phyloP scores from a whole-genome alignment of 2,797 vertebrate species.

The Poecilia velifera region DNA sequence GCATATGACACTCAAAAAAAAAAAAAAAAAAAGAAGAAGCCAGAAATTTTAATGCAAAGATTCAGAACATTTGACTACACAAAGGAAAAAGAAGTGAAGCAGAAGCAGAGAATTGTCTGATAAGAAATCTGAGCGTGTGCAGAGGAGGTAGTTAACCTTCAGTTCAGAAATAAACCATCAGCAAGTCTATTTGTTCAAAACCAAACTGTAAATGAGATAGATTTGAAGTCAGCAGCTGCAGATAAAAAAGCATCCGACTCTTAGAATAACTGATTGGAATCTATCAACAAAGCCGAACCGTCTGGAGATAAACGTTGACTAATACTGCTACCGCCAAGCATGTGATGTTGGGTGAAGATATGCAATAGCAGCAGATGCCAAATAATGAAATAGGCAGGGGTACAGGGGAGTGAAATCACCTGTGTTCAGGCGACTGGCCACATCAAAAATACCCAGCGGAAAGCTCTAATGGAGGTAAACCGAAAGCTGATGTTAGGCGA shows the following conservation, averaged over 20 bases:
- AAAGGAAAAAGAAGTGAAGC: constrained; percentile 28
- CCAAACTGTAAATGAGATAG: constrained; percentile 23
- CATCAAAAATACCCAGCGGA: constrained; percentile 12
- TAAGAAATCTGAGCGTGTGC: constrained; percentile 10
- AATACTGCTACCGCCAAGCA: constrained; percentile 12
- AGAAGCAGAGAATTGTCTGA: constrained; percentile 21
- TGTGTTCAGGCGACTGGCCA: constrained; percentile 7
- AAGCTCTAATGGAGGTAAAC: not conserved
- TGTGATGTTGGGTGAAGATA: constrained; percentile 8
- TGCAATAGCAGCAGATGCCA: not conserved
- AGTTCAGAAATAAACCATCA: constrained; percentile 53
- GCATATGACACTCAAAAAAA: constrained; percentile 7
- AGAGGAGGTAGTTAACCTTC: constrained; percentile 44
- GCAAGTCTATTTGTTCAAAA: constrained; percentile 47
- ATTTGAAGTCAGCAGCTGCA: constrained; percentile 23
- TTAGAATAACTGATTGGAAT: constrained; percentile 50
- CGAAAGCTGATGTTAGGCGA: constrained; percentile 1
- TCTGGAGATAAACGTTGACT: constrained; percentile 25
- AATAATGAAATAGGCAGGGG: constrained; percentile 4
- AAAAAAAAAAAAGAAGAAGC: not conserved
- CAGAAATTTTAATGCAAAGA: constrained; percentile 12
- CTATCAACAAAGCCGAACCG: constrained; percentile 29
- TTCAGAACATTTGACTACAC: constrained; percentile 24
- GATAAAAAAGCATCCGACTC: constrained; percentile 38
- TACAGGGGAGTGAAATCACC: constrained; percentile 9